Evolutionary conservation across 2,888 invertebrate species (phyloP), one percentile per base, ranked within the genome.

Genomic region (Melieria crassipennis): DNA sequence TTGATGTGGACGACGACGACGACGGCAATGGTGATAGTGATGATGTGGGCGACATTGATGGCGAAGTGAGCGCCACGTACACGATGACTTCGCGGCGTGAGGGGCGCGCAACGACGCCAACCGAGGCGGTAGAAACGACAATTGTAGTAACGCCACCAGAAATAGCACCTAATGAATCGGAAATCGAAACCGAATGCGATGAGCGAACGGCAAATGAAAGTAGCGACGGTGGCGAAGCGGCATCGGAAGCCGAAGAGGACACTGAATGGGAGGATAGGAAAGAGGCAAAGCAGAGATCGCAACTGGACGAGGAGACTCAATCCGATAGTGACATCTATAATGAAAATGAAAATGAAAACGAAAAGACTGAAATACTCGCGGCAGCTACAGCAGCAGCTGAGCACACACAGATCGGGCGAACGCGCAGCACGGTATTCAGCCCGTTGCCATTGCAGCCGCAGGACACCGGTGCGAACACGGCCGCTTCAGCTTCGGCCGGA

Each of bases 31-130:
- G 77, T 62, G 30, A 30, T 30, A 30, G 30, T 30, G 30, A 30
- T 30, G 70, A 75, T 60, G 42, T 63, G 13, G 74, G 75, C 57
- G 72, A 75, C 42, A 65, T 73, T 7, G 63, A 76, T 60, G 77
- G 79, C 57, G 80, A 79, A 65, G 81, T 83, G 50, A 83, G 82
- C 67, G 80, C 85, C 57, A 83, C 81, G 70, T 84, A 81, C 71
- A 81, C 83, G 64, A 81, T 86, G 79, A 77, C 85, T 16, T 78
- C 82, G 11, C 77, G 81, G 9, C 78, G 78, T n/a, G 83, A 82
- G 69, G 71, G 72, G 11, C 55, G 67, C 61, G 61, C 65, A 10
- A 57, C 64, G 45, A 52, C 67, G 7, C 57, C 72, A 7, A 75
- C 73, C 10, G 75, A 76, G 65, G 72, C 70, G 52, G 75, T 77